Conservation (phyloP, 2,113 vertebrate species). For the Zonotrichia leucophrys region DNA sequence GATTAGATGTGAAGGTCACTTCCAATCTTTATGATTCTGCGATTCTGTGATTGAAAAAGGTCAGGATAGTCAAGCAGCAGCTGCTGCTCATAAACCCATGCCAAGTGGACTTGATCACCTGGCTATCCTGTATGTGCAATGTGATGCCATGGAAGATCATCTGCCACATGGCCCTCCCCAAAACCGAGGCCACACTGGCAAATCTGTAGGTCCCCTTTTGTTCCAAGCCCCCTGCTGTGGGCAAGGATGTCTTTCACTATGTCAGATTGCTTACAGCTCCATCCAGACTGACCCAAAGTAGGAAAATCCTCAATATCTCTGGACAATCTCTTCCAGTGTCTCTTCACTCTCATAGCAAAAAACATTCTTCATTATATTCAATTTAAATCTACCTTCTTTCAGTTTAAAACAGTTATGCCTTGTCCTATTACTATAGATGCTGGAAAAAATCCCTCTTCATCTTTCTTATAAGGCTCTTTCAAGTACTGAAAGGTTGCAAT, state of each 20-base stretch:
- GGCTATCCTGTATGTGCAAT: neutral
- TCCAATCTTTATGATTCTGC: neutral
- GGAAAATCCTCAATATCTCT: neutral
- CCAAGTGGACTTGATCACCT: neutral
- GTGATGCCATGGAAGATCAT: neutral
- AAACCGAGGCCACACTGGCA: neutral
- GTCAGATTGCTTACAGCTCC: neutral
- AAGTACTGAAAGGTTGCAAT: neutral
- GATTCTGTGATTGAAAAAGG: neutral
- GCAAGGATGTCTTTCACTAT: neutral
- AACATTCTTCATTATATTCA: neutral
- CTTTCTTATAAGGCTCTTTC: neutral
- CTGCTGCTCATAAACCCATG: neutral
- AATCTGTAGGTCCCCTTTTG: no score
- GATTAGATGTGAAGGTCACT: neutral
- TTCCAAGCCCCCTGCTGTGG: neutral
- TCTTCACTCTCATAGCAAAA: neutral
- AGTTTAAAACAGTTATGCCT: neutral
- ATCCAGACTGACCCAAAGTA: neutral
- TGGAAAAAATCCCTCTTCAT: neutral
- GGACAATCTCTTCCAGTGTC: neutral
- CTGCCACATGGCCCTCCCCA: neutral
- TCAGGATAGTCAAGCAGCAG: neutral
- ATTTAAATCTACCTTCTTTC: neutral
- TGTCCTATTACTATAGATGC: rapidly evolving